Base-by-base conservation (phyloP, 2,797 vertebrate genomes). In the Florisuga fusca region DNA sequence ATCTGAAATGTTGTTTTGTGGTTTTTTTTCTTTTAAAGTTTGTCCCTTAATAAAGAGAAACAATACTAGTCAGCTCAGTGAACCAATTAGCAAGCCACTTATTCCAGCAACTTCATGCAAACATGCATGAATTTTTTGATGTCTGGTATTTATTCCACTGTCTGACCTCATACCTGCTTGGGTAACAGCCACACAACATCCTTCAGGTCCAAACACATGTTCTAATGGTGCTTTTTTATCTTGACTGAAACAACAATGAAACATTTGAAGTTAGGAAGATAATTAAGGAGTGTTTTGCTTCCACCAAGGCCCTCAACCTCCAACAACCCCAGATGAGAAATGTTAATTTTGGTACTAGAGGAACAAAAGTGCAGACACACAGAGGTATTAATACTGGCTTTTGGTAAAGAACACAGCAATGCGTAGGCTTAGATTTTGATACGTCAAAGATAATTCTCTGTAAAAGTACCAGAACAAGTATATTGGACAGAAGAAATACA, bases 371-470 rank as follows among this genome's bases (percentile, higher is more conserved):
- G 96, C 97, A 81, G 88, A 93, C 27, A 59, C 67, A 38, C 14
- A 66, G 64, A 76, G 71, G 74, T 85, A 78, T 33, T 98, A 98
- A 98, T 95, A 98, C 98, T 98, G 97, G 84, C 59, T 96, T 93
- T 69, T 71, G 85, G 84, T 43, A 71, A 80, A 75, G 41, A 87
- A 90, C 51, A 1, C 4, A 10, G 61, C 10, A 10, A 57, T 36
- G 9, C 34, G 25, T 58, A 73, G 34, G 55, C 41, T 74, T 10
- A n/a, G 7, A 61, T 51, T 53, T 38, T 57, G 4, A 1, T 16
- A 15, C 74, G 25, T 50, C 25, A 75, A 68, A 81, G 21, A 12
- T 2, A 69, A 58, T 46, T 69, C 50, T 31, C 79, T n/a, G 79
- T 11, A 14, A 7, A 62, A 81, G 38, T 8, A 41, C 10, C 58